Evolutionary conservation across 2,888 invertebrate genomes (phyloP).

Genomic region (Meghimatium bilineatum): DNA sequence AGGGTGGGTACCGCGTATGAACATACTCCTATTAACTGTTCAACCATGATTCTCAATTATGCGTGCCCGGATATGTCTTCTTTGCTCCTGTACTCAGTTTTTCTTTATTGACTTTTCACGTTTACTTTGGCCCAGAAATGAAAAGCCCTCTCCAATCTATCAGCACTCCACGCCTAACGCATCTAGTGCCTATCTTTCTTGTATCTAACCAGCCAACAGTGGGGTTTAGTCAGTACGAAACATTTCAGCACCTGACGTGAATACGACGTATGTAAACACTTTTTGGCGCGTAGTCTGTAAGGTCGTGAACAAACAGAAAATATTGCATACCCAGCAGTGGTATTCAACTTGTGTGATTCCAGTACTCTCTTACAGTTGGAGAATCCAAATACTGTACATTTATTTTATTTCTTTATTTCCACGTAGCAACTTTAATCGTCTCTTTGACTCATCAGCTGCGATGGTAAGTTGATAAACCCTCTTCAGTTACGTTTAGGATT

Average conservation of each 20-base stretch:
- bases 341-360: too few relatives aligned
- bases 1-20: too few relatives aligned
- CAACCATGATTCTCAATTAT: too few relatives aligned
- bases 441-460: too few relatives aligned
- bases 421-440: too few relatives aligned
- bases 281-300: not conserved
- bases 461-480: too few relatives aligned
- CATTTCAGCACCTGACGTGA: conserved; percentile 14
- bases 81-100: not conserved
- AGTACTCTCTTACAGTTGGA: too few relatives aligned
- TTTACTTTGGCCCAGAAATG: conserved; percentile 25
- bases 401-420: too few relatives aligned
- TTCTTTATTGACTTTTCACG: conserved; percentile 23
- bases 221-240: conserved; percentile 12
- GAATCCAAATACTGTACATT: too few relatives aligned
- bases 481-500: too few relatives aligned
- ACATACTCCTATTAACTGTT: too few relatives aligned
- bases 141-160: conserved; percentile 20
- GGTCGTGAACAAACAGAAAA: not conserved
- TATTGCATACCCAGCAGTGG: not conserved
- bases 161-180: conserved; percentile 16
- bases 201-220: conserved; percentile 12
- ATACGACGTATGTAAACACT: conserved; percentile 7
- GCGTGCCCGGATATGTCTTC: too few relatives aligned
- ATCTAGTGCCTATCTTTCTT: conserved; percentile 26